Conservation (phyloP, 2,888 invertebrate species). For the Cheilosia vulpina region DNA sequence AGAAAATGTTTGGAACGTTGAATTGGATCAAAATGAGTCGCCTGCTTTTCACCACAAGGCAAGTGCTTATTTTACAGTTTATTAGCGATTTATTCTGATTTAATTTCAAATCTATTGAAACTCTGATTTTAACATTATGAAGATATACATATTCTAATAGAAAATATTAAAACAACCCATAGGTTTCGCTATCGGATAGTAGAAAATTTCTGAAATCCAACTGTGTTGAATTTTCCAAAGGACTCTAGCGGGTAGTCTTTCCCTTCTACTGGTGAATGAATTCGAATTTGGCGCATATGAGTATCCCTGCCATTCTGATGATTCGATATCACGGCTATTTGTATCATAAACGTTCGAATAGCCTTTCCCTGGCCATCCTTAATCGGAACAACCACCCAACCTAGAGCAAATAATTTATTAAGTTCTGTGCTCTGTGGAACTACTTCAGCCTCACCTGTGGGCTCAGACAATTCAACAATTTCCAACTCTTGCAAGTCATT, state of each 20-base stretch:
- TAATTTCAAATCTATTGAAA: not conserved
- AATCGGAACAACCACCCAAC: constrained; percentile 97
- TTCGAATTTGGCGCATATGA: constrained; percentile 98
- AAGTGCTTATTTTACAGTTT: no score
- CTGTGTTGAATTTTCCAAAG: constrained; percentile 91
- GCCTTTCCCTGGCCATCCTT: constrained; percentile 94
- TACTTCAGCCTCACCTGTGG: constrained; percentile 86
- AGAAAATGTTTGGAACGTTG: no score
- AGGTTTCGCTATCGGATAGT: constrained; percentile 88
- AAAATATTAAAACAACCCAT: not conserved
- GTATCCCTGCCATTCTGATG: constrained; percentile 99
- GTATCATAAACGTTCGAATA: constrained; percentile 97
- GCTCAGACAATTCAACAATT: constrained; percentile 96
- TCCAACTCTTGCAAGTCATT: constrained; percentile 98
- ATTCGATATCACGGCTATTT: constrained; percentile 97
- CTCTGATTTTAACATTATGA: not conserved
- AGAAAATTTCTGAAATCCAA: constrained; percentile 92
- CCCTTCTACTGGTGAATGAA: constrained; percentile 92
- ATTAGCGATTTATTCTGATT: no score
- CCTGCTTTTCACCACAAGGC: no score
- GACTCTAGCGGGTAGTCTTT: constrained; percentile 86
- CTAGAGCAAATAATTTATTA: constrained; percentile 83
- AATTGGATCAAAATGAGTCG: no score
- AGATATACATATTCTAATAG: not conserved
- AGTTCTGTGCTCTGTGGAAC: not conserved